phyloP scores from a whole-genome alignment of 2,797 vertebrate species.

The Poecilia picta region DNA sequence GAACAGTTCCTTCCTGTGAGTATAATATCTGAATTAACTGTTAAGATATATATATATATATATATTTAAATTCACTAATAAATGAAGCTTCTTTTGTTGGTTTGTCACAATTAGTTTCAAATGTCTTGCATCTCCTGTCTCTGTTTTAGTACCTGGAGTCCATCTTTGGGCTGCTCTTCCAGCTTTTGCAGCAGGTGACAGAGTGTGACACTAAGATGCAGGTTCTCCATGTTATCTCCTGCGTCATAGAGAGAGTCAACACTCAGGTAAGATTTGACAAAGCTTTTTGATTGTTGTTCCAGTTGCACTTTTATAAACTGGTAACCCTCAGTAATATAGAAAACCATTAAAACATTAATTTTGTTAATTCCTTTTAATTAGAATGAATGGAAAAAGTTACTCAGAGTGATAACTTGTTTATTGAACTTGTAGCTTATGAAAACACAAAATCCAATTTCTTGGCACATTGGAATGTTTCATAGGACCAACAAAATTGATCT shows the following conservation, averaged over 20 bases:
- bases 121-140: not conserved
- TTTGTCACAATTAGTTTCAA: not conserved
- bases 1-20: slow-evolving; percentile 97
- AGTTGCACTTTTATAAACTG: not conserved
- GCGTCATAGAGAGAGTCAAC: slow-evolving; percentile 95
- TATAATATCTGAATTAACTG: not conserved
- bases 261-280: slow-evolving; percentile 85
- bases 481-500: not conserved
- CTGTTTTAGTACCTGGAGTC: slow-evolving; percentile 90
- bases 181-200: slow-evolving; percentile 94
- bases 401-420: not conserved
- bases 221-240: slow-evolving; percentile 95
- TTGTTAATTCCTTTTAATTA: not conserved
- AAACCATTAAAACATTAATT: not conserved
- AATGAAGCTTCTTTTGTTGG: not conserved
- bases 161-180: slow-evolving; percentile 93
- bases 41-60: not conserved
- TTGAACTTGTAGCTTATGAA: not conserved
- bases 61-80: not conserved
- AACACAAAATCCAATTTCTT: not conserved
- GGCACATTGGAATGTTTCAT: too few relatives aligned
- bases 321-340: not conserved
- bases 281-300: not conserved
- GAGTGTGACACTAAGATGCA: slow-evolving; percentile 99
- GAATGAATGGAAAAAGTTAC: not conserved